Evolutionary conservation across 2,797 vertebrate genomes (phyloP).

Genomic region (Melanotaenia nigrans): DNA sequence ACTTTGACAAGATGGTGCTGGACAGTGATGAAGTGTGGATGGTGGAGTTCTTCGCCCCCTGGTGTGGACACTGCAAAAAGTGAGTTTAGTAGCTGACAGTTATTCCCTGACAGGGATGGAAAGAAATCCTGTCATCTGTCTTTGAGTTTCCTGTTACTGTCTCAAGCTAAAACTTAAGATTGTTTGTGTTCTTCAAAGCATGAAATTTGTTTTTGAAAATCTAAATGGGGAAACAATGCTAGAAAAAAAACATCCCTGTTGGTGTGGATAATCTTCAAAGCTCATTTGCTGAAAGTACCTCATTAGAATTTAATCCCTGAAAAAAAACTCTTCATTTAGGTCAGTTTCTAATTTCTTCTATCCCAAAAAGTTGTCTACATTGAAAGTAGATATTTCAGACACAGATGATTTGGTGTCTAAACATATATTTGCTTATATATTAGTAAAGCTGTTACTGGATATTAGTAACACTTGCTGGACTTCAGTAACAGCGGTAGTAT

Average conservation of each 20-base stretch:
- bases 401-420: neutral
- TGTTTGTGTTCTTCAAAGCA: no score
- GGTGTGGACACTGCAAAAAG: conserved; percentile 99
- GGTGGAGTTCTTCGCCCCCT: conserved; percentile 98
- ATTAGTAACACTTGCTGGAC: neutral
- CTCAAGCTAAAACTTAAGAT: no score
- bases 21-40: conserved; percentile 90
- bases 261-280: neutral
- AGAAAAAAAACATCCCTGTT: neutral
- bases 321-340: no score
- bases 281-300: neutral
- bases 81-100: conserved; percentile 71
- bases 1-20: conserved; percentile 90
- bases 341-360: no score
- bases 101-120: neutral
- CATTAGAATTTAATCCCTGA: neutral
- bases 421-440: neutral
- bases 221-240: neutral
- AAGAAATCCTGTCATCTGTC: neutral
- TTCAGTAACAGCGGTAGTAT: neutral
- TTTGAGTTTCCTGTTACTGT: neutral
- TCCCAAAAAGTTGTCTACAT: neutral
- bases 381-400: neutral
- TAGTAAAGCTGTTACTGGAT: neutral
- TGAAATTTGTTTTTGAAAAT: no score